Percentiles rank a stretch among this genome's conserved stretches.
These are phyloP conservation scores for Zeus faber DNA, from an alignment of 2,113 vertebrate species.

Conservation along the genomic window DNA sequence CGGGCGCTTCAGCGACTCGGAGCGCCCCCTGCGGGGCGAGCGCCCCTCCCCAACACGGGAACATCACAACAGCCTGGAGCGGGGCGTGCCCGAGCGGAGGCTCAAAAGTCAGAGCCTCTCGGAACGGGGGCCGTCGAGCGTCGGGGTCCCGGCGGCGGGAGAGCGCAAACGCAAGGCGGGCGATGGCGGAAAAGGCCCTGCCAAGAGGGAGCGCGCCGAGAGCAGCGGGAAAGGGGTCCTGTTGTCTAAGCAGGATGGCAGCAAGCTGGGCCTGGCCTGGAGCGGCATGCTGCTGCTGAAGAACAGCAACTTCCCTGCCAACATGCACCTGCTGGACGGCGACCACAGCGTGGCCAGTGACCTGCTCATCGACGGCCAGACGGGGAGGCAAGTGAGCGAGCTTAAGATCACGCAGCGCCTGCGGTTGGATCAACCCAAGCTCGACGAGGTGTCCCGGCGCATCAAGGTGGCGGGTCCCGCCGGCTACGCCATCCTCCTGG, in stretches of 20 bases:
- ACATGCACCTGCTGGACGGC: constrained; percentile 96
- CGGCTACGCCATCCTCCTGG: constrained; percentile 91
- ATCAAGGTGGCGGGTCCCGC: constrained; percentile 96
- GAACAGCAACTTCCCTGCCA: constrained; percentile 98
- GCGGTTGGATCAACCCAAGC: constrained; percentile 96
- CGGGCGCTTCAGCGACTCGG: constrained; percentile 86
- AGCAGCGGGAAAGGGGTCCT: constrained; percentile 68
- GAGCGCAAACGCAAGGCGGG: constrained; percentile 85
- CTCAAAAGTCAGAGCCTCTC: constrained; percentile 53
- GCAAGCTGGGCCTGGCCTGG: constrained; percentile 91
- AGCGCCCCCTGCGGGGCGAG: constrained; percentile 84
- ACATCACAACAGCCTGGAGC: constrained; percentile 82
- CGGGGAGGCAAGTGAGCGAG: constrained; percentile 89
- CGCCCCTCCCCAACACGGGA: constrained; percentile 82
- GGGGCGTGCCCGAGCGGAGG: constrained; percentile 80
- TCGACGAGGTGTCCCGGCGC: constrained; percentile 96
- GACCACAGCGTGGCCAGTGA: constrained; percentile 89
- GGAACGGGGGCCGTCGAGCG: constrained; percentile 48
- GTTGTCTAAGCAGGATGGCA: constrained; percentile 68
- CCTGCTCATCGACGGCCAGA: constrained; percentile 85
- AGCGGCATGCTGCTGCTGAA: constrained; percentile 96
- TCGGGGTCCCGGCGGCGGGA: constrained; percentile 35
- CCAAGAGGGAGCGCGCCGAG: constrained; percentile 83
- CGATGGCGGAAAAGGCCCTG: constrained; percentile 78
- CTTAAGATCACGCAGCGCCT: constrained; percentile 98